Evolutionary conservation across 1,140 invertebrate species (phyloP), one percentile per base, ranked within the genome.

Genomic region (Solenopsis invicta): DNA sequence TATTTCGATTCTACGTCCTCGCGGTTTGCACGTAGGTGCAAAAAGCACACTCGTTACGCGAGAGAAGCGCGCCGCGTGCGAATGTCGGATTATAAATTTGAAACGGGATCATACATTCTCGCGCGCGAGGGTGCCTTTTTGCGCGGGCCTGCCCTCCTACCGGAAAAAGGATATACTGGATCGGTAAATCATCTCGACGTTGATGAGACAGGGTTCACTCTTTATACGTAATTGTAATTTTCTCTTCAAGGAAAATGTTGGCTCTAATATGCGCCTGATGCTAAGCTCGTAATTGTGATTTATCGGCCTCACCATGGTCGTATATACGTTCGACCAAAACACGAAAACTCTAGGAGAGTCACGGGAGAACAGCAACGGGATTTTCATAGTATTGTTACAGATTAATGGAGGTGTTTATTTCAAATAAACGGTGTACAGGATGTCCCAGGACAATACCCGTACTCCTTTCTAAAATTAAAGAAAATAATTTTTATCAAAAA

Each of bases 71-170:
- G 48, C n/a, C 18, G 69, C 41, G 56, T 75, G 80, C 80, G 59
- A 84, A 84, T 84, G 80, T 61, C 45, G 54, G 69, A 84, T 81
- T 84, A 75, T 84, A 75, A 74, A 84, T 75, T 84, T 62, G 69
- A 81, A 74, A 61, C 41, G 13, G 69, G 80, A 74, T 82, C 69
- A 62, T 41, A 37, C 13, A 29, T 61, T 16, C n/a, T 21, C 54
- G 48, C 5, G 37, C 16, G 12, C 48, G 80, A 41, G 66, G 37
- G 21, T 81, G 34, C 24, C 41, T 13, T 74, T 72, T 50, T 29
- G n/a, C 54, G 24, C 24, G 18, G 54, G n/a, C 37, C 18, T 50
- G 21, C 54, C 21, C 16, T 24, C 21, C 16, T 24, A 24, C 41
- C 13, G 77, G 18, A 24, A 61, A 75, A 75, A 50, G 54, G 24